Evolutionary conservation across 2,797 vertebrate genomes (phyloP).

Genomic region (Saxicola maurus): DNA sequence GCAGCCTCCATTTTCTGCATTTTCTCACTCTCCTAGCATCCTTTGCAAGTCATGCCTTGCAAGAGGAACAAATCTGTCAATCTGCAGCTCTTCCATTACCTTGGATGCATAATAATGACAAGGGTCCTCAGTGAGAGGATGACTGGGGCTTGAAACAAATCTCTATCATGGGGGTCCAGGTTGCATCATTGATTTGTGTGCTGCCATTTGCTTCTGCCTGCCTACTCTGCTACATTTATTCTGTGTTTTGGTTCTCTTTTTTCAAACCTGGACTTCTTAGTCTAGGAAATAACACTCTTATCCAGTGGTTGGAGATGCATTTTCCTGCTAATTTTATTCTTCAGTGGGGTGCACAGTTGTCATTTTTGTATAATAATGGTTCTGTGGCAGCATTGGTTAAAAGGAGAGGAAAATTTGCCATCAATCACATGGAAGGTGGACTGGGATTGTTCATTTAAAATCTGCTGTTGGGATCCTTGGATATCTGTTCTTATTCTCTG

Average conservation of each 20-base stretch:
- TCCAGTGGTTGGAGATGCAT: background rate
- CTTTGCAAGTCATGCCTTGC: fast-evolving
- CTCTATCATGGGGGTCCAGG: fast-evolving
- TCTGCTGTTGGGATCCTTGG: background rate
- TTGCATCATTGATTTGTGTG: background rate
- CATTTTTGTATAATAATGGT: background rate
- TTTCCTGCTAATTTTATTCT: background rate
- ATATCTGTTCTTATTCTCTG: background rate
- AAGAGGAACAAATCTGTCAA: background rate
- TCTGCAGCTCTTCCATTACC: background rate
- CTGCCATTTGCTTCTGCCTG: fast-evolving
- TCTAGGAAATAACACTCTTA: background rate
- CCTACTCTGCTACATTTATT: background rate
- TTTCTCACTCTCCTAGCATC: background rate
- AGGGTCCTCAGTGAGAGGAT: background rate
- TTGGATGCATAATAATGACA: background rate
- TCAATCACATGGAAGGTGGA: background rate
- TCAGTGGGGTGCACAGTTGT: background rate
- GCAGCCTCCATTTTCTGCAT: background rate
- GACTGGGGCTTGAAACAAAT: fast-evolving
- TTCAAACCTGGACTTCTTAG: background rate
- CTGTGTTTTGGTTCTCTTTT: background rate
- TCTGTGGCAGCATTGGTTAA: background rate
- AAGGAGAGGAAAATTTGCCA: background rate
- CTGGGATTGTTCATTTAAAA: background rate